Conservation (phyloP, 2,797 vertebrate genomes). For the Pangasius larnaudii region DNA sequence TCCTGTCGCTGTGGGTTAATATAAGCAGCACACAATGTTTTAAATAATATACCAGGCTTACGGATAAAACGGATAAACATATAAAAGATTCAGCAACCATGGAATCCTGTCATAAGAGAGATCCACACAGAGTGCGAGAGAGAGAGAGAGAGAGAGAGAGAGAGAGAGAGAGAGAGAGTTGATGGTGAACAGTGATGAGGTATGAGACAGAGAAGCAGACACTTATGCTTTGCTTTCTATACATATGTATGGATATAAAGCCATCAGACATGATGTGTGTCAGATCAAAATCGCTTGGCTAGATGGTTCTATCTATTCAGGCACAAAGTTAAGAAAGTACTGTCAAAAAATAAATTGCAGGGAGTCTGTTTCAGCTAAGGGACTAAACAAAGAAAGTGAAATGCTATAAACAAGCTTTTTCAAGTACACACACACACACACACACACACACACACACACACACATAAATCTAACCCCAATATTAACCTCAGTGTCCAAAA, state of each 20-base stretch:
- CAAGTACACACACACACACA: background rate
- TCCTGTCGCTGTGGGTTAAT: constrained; percentile 74
- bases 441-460: background rate
- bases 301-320: background rate
- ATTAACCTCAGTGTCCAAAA: background rate
- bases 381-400: constrained; percentile 8
- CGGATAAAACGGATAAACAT: constrained; percentile 78
- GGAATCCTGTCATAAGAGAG: constrained; percentile 64
- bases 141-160: constrained; percentile 44
- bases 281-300: constrained; percentile 4
- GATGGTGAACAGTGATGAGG: constrained; percentile 4
- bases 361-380: background rate
- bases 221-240: constrained; percentile 17
- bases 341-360: constrained; percentile 3
- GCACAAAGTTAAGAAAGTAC: background rate
- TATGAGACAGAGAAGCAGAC: constrained; percentile 48
- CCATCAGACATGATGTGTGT: background rate
- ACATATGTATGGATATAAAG: constrained; percentile 35
- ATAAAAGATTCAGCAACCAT: constrained; percentile 73
- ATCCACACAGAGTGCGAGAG: constrained; percentile 41
- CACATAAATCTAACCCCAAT: background rate
- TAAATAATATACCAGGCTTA: constrained; percentile 72
- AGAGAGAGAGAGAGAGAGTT: constrained; percentile 30
- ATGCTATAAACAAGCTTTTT: background rate
- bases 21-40: constrained; percentile 64